phyloP scores from a whole-genome alignment of 2,888 invertebrate species.

The Rugalucina vietnamica region DNA sequence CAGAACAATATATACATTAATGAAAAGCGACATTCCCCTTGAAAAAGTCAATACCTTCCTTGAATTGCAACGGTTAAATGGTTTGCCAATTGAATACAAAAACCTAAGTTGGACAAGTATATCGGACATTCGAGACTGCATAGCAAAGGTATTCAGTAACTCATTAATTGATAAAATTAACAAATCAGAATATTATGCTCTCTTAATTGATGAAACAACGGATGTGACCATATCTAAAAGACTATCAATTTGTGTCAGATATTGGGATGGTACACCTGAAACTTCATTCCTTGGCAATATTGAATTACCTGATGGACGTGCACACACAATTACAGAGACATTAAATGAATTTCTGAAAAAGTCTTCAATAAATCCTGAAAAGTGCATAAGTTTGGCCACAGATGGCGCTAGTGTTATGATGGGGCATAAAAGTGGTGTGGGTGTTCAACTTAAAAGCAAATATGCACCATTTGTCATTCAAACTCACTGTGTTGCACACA shows the following conservation, averaged over 20 bases:
- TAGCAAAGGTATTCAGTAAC: constrained; percentile 8
- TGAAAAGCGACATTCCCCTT: constrained; percentile 25
- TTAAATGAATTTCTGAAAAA: not conserved
- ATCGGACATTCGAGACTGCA: constrained; percentile 26
- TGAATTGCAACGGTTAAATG: constrained; percentile 33
- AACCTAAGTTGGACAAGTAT: constrained; percentile 30
- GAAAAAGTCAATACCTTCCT: constrained; percentile 30
- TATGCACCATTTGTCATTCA: constrained; percentile 23
- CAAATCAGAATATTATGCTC: constrained; percentile 24
- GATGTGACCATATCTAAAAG: constrained; percentile 38
- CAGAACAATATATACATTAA: constrained; percentile 1
- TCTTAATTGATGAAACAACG: constrained; percentile 51
- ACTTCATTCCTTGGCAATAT: constrained; percentile 20
- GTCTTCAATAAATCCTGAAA: constrained; percentile 6
- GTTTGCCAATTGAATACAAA: not conserved
- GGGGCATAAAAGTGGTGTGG: constrained; percentile 23
- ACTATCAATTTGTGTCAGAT: constrained; percentile 43
- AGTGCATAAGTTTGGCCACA: constrained; percentile 28
- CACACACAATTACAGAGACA: constrained; percentile 33
- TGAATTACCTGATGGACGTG: constrained; percentile 29
- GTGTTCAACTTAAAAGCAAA: constrained; percentile 29
- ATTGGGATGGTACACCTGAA: constrained; percentile 8
- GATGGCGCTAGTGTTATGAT: constrained; percentile 37
- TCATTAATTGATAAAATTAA: constrained; percentile 18
- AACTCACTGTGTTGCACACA: constrained; percentile 43